Evolutionary conservation across 2,797 vertebrate species (phyloP).

Genomic region (Ibycter americanus): DNA sequence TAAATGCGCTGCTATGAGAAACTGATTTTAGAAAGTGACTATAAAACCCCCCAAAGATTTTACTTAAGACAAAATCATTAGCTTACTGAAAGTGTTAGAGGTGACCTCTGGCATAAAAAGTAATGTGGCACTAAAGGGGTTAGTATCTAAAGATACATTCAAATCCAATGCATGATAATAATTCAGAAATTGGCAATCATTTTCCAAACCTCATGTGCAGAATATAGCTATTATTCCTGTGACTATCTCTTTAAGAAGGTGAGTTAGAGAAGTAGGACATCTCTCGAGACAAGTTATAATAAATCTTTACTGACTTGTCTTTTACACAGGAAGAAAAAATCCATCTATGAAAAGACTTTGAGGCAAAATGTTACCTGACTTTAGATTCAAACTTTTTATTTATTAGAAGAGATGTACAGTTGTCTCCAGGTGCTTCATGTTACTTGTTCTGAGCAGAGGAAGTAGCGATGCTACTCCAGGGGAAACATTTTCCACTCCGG

Average conservation of each 20-base stretch:
- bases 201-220: background rate
- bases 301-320: conserved; percentile 69
- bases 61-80: conserved; percentile 9
- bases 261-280: conserved; percentile 35
- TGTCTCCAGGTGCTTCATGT: conserved; percentile 14
- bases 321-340: conserved; percentile 65
- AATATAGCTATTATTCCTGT: conserved; percentile 26
- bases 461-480: conserved; percentile 12
- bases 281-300: conserved; percentile 59
- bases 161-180: conserved; percentile 10
- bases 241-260: conserved; percentile 59
- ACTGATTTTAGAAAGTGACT: background rate
- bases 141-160: conserved; percentile 8
- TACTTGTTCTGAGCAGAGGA: conserved; percentile 30
- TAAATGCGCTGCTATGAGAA: background rate
- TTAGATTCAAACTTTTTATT: conserved; percentile 65
- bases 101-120: conserved; percentile 37
- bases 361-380: conserved; percentile 66
- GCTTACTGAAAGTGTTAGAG: background rate
- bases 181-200: conserved; percentile 19
- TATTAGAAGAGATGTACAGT: conserved; percentile 33
- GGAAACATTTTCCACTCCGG: conserved; percentile 17
- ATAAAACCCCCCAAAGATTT: background rate
- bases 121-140: conserved; percentile 29
- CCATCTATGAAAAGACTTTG: conserved; percentile 60